A percentile compares a stretch with the other conserved stretches of the same genome.
These are phyloP conservation scores for Danio albolineatus DNA, from an alignment of 2,797 vertebrate genomes.

Conservation along the genomic window DNA sequence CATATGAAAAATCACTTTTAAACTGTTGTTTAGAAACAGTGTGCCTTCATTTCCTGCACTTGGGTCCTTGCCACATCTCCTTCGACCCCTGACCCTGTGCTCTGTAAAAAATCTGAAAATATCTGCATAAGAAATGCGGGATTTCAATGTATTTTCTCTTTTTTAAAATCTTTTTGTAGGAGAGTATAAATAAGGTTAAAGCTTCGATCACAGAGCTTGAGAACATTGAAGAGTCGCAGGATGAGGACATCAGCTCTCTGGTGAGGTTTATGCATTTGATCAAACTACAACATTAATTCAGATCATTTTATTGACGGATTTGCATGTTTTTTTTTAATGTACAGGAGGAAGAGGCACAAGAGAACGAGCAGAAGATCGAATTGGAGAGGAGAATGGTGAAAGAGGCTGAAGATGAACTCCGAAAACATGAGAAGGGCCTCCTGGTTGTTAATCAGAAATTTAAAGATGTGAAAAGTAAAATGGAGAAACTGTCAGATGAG, in stretches of 20 bases:
- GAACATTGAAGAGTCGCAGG: slow-evolving; percentile 62
- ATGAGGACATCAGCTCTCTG: slow-evolving; percentile 63
- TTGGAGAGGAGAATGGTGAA: slow-evolving; percentile 54
- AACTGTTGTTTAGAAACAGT: too few relatives aligned
- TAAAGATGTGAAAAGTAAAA: slow-evolving; percentile 40
- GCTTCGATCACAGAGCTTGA: slow-evolving; percentile 62
- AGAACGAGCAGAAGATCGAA: slow-evolving; percentile 64
- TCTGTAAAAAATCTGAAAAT: slow-evolving; percentile 4
- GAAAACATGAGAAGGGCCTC: slow-evolving; percentile 42
- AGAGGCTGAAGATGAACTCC: slow-evolving; percentile 54
- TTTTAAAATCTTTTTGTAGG: slow-evolving; percentile 50
- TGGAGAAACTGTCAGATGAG: slow-evolving; percentile 59
- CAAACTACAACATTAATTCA: background rate
- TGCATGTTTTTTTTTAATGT: background rate
- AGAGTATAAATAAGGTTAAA: slow-evolving; percentile 60
- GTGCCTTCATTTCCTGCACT: too few relatives aligned
- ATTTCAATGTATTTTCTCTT: too few relatives aligned
- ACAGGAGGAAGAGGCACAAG: slow-evolving; percentile 63
- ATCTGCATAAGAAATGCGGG: background rate
- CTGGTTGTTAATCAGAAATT: slow-evolving; percentile 26
- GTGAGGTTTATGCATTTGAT: slow-evolving; percentile 42
- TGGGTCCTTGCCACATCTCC: too few relatives aligned
- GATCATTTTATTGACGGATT: background rate
- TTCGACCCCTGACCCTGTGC: too few relatives aligned
- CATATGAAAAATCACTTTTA: too few relatives aligned